Base-by-base conservation (phyloP, 2,113 vertebrate species). In the Ascaphus truei region DNA sequence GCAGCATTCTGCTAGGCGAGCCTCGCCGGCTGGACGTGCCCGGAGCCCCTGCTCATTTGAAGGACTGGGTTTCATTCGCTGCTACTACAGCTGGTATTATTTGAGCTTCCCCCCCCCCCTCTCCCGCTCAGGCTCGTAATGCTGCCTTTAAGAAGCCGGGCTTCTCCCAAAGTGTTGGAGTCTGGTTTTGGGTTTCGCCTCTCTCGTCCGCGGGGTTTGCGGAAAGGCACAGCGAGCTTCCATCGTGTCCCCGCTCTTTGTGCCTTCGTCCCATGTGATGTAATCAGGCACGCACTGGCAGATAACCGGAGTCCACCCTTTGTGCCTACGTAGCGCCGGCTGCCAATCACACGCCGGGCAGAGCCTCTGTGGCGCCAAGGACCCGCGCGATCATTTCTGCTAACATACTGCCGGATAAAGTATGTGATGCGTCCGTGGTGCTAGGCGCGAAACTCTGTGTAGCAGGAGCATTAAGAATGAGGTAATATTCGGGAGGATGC, bases 331-430 rank as follows among this genome's bases (percentile, higher is more conserved):
- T 71, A 71, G n/a, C 2, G 10, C 16, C 15, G 67, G 26, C 47
- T 61, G 67, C 67, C 67, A 71, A 71, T 71, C 56, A 71, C 56
- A 52, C 10, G 56, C 33, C 15, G 43, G 31, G 56, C 56, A 71
- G 4, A n/a, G 67, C 45, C 29, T 41, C 26, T 7, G 33, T 71
- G 52, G 67, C 67, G 67, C 67, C 60, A 71, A 61, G 47, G 33
- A n/a, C n/a, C n/a, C n/a, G n/a, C n/a, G 57, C 56, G 43, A 41
- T 30, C 37, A 33, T 37, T 61, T 51, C 23, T 61, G 26, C 43
- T 25, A 52, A 3, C 15, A 31, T 61, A 27, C 26, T 30, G 34
- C 13, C 33, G 10, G 30, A 30, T 22, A 11, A 41, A 41, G 51
- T 37, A 60, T 31, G 33, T 25, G 55, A 56, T n/a, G 52, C 16